A percentile compares a stretch with the other conserved stretches of the same genome.
Conservation (phyloP, 2,113 vertebrate species). For the Peucedramus taeniatus region DNA sequence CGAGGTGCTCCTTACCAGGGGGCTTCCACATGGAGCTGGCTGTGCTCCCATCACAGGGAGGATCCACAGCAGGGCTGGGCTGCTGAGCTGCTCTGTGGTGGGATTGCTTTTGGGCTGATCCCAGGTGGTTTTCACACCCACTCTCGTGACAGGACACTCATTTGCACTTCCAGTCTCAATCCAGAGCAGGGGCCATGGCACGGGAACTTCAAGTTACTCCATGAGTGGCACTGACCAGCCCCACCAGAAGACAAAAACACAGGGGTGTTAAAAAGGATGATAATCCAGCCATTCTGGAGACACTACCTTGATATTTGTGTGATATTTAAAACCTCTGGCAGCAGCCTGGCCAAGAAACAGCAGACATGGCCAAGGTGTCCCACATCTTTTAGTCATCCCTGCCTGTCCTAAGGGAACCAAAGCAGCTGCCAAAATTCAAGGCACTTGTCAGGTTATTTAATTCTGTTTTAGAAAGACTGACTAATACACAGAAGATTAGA, state of each 20-base stretch:
- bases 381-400: neutral
- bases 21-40: neutral
- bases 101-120: neutral
- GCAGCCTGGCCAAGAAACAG: neutral
- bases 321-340: neutral
- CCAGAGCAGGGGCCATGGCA: neutral
- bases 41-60: neutral
- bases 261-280: rapidly evolving
- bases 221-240: neutral
- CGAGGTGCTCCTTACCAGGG: neutral
- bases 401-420: neutral
- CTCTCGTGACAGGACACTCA: neutral
- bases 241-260: neutral
- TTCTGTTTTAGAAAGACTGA: neutral
- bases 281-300: neutral
- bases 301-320: neutral
- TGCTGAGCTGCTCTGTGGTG: neutral
- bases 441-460: neutral
- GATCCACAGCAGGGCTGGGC: rapidly evolving
- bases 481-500: neutral
- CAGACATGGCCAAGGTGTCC: neutral
- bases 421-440: neutral
- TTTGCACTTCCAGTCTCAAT: neutral
- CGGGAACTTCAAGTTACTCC: neutral
- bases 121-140: neutral